Conservation (phyloP, 2,113 vertebrate genomes). For the Mionectes macconnelli region DNA sequence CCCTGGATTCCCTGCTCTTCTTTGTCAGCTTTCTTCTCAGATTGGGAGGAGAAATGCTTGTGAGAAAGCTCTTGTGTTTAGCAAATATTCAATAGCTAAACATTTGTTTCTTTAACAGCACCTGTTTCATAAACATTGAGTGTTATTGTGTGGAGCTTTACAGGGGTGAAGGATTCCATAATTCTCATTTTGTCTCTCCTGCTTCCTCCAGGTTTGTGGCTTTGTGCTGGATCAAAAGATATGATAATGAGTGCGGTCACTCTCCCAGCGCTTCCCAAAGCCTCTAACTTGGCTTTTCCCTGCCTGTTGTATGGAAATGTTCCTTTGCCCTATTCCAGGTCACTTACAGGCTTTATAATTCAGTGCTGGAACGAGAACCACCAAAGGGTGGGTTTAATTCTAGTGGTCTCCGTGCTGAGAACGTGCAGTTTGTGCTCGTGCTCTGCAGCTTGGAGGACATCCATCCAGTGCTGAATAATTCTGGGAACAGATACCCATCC, state of each 20-base stretch:
- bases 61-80: background rate
- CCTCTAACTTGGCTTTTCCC: background rate
- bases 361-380: background rate
- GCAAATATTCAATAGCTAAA: background rate
- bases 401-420: background rate
- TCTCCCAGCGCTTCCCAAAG: background rate
- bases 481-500: background rate
- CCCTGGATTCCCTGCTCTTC: background rate
- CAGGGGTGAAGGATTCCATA: background rate
- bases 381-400: background rate
- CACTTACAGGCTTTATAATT: background rate
- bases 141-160: background rate
- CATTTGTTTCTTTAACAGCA: background rate
- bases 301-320: background rate
- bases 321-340: background rate
- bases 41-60: background rate
- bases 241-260: background rate
- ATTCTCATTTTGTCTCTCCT: background rate
- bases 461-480: background rate
- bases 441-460: background rate
- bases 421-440: background rate
- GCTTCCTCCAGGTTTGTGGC: background rate
- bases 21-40: background rate
- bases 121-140: background rate
- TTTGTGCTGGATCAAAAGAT: slow-evolving; percentile 2